Percentiles rank a stretch among this genome's conserved stretches.
Evolutionary conservation across 2,113 vertebrate genomes (phyloP).

Genomic region (Anolis carolinensis): DNA sequence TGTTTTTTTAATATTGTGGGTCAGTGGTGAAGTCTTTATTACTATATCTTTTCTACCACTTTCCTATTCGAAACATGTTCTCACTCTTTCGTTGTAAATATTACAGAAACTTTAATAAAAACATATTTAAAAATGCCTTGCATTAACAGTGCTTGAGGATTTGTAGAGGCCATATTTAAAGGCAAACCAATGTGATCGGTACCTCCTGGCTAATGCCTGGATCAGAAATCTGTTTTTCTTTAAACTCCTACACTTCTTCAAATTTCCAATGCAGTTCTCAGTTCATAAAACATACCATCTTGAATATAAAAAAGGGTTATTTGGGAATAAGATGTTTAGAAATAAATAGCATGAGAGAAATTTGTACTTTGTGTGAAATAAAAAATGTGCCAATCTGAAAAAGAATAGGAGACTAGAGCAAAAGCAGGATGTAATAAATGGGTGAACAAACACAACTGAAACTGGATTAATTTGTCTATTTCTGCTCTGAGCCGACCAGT

Average conservation of each 20-base stretch:
- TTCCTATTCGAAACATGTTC: too few species aligned
- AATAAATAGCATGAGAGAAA: not conserved
- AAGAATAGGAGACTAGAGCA: too few species aligned
- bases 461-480: not conserved
- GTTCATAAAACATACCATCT: not conserved
- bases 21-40: too few species aligned
- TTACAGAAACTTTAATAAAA: too few species aligned
- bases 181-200: not conserved
- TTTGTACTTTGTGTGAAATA: not conserved
- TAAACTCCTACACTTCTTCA: not conserved
- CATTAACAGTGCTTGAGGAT: not conserved
- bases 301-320: not conserved
- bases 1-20: too few species aligned
- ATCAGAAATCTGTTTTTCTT: not conserved
- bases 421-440: too few species aligned
- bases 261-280: not conserved
- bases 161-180: not conserved
- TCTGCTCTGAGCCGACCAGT: not conserved
- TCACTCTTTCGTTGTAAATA: too few species aligned
- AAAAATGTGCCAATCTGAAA: too few species aligned
- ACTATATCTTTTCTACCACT: too few species aligned
- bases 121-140: not conserved
- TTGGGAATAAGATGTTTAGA: not conserved
- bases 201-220: not conserved
- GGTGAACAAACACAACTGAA: too few species aligned